Evolutionary conservation across 2,888 invertebrate genomes (phyloP), one percentile per base, ranked within the genome.

Genomic region (Sarcophaga caerulescens): DNA sequence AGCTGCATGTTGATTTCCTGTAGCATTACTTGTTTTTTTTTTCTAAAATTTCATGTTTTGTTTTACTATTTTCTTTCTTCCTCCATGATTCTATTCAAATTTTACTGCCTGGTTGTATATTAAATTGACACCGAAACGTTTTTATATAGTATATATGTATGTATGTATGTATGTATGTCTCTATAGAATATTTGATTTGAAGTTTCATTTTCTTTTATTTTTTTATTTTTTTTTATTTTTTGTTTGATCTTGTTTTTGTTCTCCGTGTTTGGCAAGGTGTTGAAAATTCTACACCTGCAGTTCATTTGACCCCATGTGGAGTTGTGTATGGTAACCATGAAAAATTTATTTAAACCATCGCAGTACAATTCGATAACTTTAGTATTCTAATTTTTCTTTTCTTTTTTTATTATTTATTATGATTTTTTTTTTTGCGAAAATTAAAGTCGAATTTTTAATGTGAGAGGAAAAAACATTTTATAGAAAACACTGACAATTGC

Each of bases 1-100:
- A 79, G 78, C 35, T 81, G 78, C 69, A 71, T 75, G 66, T 59
- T 71, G 85, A 82, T 84, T 84, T 86, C 81, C 81, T 81, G 77
- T 81, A 70, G 69, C 47, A 57, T 69, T 45, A 68, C 21, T 80
- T 74, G 10, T 44, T 65, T 60, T 8, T 69, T 44, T 25, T 59
- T 60, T 70, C 25, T 62, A 59, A 78, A 14, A 17, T 66, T 81
- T 70, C 47, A 59, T 52, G 57, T 66, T 66, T 80, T 3, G 63
- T 66, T 19, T 65, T 52, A 23, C 12, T 70, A 12, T 73, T 59
- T 66, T 6, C 47, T 23, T 66, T 66, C 47, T 70, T 45, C 5
- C 17, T 71, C 44, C 19, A 71, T 8, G 69, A 59, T 60, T 25
- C 25, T 45, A 45, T 70, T 70, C 52, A 21, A 68, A 35, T 69